Conservation (phyloP, 2,113 vertebrate species). For the Artemisiospiza belli region DNA sequence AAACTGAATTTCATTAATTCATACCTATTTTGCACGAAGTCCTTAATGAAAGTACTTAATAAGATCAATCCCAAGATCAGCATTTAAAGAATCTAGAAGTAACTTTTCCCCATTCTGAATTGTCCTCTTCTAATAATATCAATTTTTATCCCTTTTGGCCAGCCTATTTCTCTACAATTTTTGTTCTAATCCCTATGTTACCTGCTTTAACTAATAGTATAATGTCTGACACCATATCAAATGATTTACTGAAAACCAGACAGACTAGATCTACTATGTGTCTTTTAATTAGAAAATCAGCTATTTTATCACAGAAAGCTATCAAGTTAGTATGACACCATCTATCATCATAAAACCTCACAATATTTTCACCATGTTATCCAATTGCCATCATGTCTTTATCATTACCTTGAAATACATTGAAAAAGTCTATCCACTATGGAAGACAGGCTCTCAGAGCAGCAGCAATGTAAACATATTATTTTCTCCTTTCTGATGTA, state of each 20-base stretch:
- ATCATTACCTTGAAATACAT: neutral
- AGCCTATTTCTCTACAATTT: neutral
- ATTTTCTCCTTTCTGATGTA: neutral
- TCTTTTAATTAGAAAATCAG: slow-evolving; percentile 10
- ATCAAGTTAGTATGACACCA: neutral
- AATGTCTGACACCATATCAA: neutral
- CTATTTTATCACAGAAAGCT: neutral
- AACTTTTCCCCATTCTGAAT: neutral
- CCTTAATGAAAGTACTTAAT: neutral
- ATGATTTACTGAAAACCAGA: neutral
- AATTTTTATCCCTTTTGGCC: neutral
- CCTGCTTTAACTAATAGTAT: neutral
- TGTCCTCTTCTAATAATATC: neutral
- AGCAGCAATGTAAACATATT: neutral
- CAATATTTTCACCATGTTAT: neutral
- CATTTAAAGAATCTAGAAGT: neutral
- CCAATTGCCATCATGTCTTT: neutral
- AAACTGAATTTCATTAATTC: neutral
- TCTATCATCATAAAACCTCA: neutral
- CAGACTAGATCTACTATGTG: neutral
- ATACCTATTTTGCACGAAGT: neutral
- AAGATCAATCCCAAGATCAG: neutral
- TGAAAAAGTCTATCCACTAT: neutral
- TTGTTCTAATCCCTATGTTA: neutral
- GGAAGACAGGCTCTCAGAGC: neutral